Base-by-base conservation (phyloP, 2,888 invertebrate species). In the Itoplectis maculator region DNA sequence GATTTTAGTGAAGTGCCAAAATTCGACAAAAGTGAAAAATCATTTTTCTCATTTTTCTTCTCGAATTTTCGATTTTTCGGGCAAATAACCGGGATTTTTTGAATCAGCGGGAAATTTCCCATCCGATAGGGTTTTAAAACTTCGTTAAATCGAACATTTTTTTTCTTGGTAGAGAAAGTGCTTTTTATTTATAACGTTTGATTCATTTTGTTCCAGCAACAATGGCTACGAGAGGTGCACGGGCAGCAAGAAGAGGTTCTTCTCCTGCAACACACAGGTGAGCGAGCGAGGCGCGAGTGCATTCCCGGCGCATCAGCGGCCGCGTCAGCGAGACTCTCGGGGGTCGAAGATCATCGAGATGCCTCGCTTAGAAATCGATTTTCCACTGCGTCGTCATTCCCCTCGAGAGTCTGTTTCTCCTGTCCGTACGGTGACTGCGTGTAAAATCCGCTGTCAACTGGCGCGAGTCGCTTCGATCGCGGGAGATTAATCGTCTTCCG, bases 261-360 rank as follows among this genome's bases (percentile, higher is more conserved):
- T 97, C 93, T 98, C 98, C 20, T 99, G 99, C 92, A 97, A 98
- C 91, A 96, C 97, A 56, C 97, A 98, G 93, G 96, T 96, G 90
- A 92, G 93, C 6, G 65, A 13, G 4, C 11, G 5, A 65, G n/a
- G 15, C 13, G 42, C 15, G 37, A 15, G 2, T 15, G 15, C 37
- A 9, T 35, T 35, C 40, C 0, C 18, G 61, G 37, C 7, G 7
- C 42, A 45, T 40, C 20, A 11, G n/a, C 20, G 15, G n/a, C 20
- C n/a, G 59, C n/a, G 15, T 15, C 15, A 15, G 8, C 15, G 9
- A 37, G 54, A 54, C 23, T 13, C 2, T 11, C 40, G 18, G 61
- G 18, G 61, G 18, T 61, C 61, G 37, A 35, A 61, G 61, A 61
- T 61, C 61, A 35, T 59, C 7, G 11, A 7, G 35, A 35, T 59